These are phyloP conservation scores for Dendrophyllia cribrosa DNA, from an alignment of 64 coral and sea anemone genomes.

Conservation along the genomic window DNA sequence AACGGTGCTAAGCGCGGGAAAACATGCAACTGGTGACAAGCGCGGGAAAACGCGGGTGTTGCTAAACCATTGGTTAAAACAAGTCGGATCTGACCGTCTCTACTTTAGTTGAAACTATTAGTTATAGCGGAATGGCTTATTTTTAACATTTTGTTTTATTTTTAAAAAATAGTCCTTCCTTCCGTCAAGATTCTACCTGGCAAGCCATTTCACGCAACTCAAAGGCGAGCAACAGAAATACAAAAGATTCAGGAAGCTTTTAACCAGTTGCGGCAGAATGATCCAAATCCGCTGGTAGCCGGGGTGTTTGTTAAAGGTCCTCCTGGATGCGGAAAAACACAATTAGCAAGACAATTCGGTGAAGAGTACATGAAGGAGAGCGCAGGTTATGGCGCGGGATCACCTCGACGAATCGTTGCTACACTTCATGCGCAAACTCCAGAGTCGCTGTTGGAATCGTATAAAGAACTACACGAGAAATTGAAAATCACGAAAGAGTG, in stretches of 20 bases:
- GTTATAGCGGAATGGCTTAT: too few species aligned
- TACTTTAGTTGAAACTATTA: too few species aligned
- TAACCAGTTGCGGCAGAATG: background rate
- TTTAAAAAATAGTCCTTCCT: background rate
- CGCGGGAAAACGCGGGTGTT: too few species aligned
- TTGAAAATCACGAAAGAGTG: slow-evolving; percentile 23
- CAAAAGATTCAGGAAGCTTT: slow-evolving; percentile 49
- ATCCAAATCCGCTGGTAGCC: background rate
- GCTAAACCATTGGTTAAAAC: too few species aligned
- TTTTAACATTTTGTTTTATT: background rate
- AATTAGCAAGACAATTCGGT: slow-evolving; percentile 78
- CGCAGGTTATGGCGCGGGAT: background rate
- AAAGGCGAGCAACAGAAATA: slow-evolving; percentile 71
- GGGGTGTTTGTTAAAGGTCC: slow-evolving; percentile 81
- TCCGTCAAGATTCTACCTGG: slow-evolving; percentile 71
- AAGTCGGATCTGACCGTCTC: too few species aligned
- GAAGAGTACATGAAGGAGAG: slow-evolving; percentile 29
- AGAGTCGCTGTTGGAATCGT: slow-evolving; percentile 73
- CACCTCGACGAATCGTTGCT: slow-evolving; percentile 45
- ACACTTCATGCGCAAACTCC: slow-evolving; percentile 73
- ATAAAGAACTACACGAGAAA: slow-evolving; percentile 53
- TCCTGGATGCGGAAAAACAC: slow-evolving; percentile 88
- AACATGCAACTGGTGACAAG: too few species aligned
- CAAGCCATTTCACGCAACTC: slow-evolving; percentile 77
- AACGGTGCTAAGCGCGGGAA: too few species aligned